Base-by-base conservation (phyloP, 2,888 invertebrate species). In the Drosophila borealis region DNA sequence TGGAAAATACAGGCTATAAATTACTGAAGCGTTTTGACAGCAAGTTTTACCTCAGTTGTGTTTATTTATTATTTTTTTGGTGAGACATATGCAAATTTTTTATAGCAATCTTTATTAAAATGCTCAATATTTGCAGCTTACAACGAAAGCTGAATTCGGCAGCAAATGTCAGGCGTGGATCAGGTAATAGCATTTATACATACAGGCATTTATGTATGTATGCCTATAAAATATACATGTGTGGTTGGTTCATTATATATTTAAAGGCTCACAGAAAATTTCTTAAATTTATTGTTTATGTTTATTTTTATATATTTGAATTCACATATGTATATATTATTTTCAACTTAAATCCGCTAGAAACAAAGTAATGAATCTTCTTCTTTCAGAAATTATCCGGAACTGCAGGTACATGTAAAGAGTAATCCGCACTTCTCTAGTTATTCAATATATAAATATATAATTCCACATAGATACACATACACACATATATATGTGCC, bases 131-230 rank as follows among this genome's bases (percentile, higher is more conserved):
- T 74, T 56, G 25, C 80, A 90, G 82, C 71, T 61, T 71, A 83
- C 78, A 88, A 89, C 84, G 83, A 80, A 78, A 81, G 77, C 81
- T 81, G 88, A 84, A 88, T 81, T 86, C 61, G 80, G 87, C 88
- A 86, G 95, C 95, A 95, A 95, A 96, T 96, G 96, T 96, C 96
- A 96, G 96, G 96, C 96, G 96, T 96, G 95, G 96, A 96, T 94
- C 96, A 96, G 96, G 96, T 96, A 96, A 93, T 88, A 71, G 68
- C 74, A 81, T 70, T 72, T 88, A 73, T 80, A 74, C 72, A 68
- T 71, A 80, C 66, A 68, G 70, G 39, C 21, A 1, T 21, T 37
- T 11, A 73, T 63, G 74, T 69, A 65, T 62, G 54, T 62, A 66
- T 63, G 60, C 72, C 50, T 56, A 57, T 64, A 60, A 53, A 57